phyloP scores from a whole-genome alignment of 2,113 vertebrate species.

The Neolamprologus ventralis region DNA sequence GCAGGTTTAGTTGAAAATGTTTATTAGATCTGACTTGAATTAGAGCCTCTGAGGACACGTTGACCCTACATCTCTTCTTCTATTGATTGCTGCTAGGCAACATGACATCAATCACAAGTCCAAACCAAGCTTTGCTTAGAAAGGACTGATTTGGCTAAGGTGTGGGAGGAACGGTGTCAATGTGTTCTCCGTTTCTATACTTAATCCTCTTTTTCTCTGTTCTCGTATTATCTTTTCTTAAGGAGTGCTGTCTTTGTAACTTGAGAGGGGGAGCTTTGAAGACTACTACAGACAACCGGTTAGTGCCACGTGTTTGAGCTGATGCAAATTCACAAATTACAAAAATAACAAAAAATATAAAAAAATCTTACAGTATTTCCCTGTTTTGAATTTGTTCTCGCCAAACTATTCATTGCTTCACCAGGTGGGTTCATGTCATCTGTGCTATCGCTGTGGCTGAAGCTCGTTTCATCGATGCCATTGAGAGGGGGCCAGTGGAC shows the following conservation, averaged over 20 bases:
- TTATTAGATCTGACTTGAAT: background rate
- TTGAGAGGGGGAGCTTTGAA: conserved; percentile 92
- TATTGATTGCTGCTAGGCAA: background rate
- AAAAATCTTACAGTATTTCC: background rate
- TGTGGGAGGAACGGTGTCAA: background rate
- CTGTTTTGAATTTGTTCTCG: background rate
- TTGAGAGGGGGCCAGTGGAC: conserved; percentile 88
- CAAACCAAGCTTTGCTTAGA: background rate
- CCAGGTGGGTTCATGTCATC: conserved; percentile 92
- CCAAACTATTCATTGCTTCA: background rate
- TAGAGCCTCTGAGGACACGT: background rate
- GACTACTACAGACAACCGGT: conserved; percentile 85
- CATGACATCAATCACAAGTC: background rate
- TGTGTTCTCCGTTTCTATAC: background rate
- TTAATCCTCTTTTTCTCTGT: background rate
- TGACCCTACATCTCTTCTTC: background rate
- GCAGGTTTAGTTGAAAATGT: background rate
- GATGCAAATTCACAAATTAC: background rate
- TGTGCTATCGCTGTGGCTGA: conserved; percentile 92
- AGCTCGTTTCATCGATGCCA: conserved; percentile 82
- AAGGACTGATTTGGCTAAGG: background rate
- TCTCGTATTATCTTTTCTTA: background rate
- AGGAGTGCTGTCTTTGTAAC: conserved; percentile 96
- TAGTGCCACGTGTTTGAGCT: background rate
- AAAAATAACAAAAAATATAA: background rate